A percentile compares a stretch with the other conserved stretches of the same genome.
Evolutionary conservation across 2,888 invertebrate genomes (phyloP).

Genomic region (Eutolmus rufibarbis): DNA sequence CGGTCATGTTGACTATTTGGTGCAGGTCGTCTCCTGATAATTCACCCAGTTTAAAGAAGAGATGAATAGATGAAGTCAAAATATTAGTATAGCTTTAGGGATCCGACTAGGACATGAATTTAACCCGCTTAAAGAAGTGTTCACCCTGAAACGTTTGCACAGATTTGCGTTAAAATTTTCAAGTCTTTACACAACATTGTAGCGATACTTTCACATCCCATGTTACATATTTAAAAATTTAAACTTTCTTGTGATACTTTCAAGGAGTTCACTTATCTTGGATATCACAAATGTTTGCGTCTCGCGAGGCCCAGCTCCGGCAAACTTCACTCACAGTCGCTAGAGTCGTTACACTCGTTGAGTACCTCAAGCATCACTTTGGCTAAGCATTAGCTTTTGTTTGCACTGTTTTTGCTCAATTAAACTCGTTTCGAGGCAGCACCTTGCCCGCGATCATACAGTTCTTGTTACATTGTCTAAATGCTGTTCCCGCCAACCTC

Average conservation of each 20-base stretch:
- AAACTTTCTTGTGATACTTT: background rate
- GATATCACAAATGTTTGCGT: slow-evolving; percentile 3
- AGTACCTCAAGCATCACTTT: background rate
- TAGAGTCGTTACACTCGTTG: background rate
- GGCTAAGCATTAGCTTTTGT: slow-evolving; percentile 4
- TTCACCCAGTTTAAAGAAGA: background rate
- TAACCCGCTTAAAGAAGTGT: background rate
- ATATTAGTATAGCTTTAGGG: background rate
- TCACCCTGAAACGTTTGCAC: background rate
- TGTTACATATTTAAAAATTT: background rate
- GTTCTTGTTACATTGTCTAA: background rate
- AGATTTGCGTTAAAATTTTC: background rate
- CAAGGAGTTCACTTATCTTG: background rate
- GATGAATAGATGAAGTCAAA: background rate
- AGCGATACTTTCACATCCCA: background rate
- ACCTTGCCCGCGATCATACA: background rate
- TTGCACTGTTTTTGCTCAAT: slow-evolving; percentile 24
- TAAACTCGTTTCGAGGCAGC: slow-evolving; percentile 2
- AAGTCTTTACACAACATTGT: background rate
- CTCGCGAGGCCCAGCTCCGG: background rate
- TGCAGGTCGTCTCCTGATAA: background rate
- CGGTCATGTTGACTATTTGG: background rate
- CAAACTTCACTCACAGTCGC: background rate
- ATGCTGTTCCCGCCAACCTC: background rate
- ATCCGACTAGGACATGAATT: background rate